These are phyloP conservation scores for Microlaimidae sp. DNA, from an alignment of 2,888 invertebrate genomes.

Conservation along the genomic window DNA sequence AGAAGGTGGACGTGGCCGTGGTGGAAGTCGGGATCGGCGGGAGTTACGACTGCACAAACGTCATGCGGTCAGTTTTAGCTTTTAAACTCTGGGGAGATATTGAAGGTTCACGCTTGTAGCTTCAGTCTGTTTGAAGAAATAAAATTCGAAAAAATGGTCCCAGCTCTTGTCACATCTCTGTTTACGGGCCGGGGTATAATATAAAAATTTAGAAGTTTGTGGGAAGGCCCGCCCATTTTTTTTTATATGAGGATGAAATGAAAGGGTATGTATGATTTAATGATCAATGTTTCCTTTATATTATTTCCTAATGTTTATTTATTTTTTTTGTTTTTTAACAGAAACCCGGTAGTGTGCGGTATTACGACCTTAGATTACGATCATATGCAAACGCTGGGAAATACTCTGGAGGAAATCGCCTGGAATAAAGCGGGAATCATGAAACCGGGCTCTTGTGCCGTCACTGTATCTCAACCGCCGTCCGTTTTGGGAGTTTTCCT, in stretches of 20 bases:
- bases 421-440: constrained; percentile 90
- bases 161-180: no score
- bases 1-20: constrained; percentile 53
- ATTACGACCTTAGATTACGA: constrained; percentile 78
- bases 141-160: no score
- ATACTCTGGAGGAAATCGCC: constrained; percentile 67
- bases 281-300: no score
- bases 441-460: constrained; percentile 43
- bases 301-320: no score
- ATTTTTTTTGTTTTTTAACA: no score
- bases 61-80: constrained; percentile 52
- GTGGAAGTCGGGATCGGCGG: constrained; percentile 97
- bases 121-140: neutral
- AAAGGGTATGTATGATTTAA: no score
- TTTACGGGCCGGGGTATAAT: no score
- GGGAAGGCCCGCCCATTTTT: no score
- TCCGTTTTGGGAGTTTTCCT: neutral
- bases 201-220: no score
- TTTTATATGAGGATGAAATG: no score
- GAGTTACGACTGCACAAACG: constrained; percentile 76
- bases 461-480: constrained; percentile 39
- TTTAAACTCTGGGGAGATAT: no score
- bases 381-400: constrained; percentile 65
- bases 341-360: constrained; percentile 65
- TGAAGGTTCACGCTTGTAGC: neutral